Percentiles rank a stretch among this genome's conserved stretches.
Conservation (phyloP, 2,888 invertebrate species). For the Eupithecia pulchellata region DNA sequence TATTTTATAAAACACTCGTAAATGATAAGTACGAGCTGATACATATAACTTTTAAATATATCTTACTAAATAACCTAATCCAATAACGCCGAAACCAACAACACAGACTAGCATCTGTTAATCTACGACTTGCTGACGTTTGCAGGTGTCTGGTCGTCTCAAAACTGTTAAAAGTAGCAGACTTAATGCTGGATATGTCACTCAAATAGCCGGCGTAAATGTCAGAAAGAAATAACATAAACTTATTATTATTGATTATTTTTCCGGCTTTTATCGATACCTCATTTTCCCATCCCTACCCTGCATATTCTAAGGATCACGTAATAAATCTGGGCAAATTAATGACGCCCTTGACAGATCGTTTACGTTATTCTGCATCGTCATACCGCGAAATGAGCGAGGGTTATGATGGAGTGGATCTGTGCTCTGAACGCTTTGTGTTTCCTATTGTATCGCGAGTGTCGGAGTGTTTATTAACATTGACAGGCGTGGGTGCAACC, state of each 20-base stretch:
- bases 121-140: too few relatives aligned
- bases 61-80: too few relatives aligned
- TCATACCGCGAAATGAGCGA: slow-evolving; percentile 74
- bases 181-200: too few relatives aligned
- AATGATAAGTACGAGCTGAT: too few relatives aligned
- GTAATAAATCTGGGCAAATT: slow-evolving; percentile 82
- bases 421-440: slow-evolving; percentile 44
- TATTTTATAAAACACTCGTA: too few relatives aligned
- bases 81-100: too few relatives aligned
- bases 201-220: too few relatives aligned
- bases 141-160: too few relatives aligned
- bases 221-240: too few relatives aligned
- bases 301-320: slow-evolving; percentile 61
- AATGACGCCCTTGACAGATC: slow-evolving; percentile 79
- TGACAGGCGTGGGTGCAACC: slow-evolving; percentile 7
- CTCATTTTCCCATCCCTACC: slow-evolving; percentile 32
- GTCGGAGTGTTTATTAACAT: slow-evolving; percentile 27
- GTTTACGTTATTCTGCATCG: slow-evolving; percentile 75
- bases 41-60: too few relatives aligned
- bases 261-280: slow-evolving; percentile 9
- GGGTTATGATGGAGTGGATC: slow-evolving; percentile 55
- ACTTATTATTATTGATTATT: not conserved
- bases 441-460: slow-evolving; percentile 38
- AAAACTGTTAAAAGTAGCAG: too few relatives aligned
- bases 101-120: too few relatives aligned